These are phyloP conservation scores for Poeciliopsis infans DNA, from an alignment of 2,797 vertebrate genomes.

Conservation along the genomic window DNA sequence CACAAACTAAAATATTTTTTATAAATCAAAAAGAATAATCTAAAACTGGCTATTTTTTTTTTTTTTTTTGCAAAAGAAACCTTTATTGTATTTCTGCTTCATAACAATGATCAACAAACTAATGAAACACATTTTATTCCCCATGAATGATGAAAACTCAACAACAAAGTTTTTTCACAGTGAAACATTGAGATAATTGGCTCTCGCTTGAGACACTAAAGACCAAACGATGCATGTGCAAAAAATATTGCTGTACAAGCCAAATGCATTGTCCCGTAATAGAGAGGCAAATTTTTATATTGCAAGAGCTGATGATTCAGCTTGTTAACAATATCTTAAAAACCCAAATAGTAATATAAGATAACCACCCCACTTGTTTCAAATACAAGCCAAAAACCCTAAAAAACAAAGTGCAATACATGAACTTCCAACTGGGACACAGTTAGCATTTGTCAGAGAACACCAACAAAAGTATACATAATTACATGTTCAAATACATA, in stretches of 20 bases:
- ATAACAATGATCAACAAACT: constrained; percentile 34
- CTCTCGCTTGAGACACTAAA: constrained; percentile 14
- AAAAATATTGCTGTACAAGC: constrained; percentile 28
- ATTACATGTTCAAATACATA: no score
- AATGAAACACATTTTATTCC: constrained; percentile 30
- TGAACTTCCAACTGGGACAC: background rate
- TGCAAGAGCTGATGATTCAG: constrained; percentile 19
- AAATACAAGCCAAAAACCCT: constrained; percentile 13
- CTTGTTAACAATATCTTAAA: constrained; percentile 26
- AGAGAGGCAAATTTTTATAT: constrained; percentile 21
- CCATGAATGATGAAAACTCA: constrained; percentile 38
- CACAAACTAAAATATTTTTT: constrained; percentile 35
- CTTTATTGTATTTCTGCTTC: constrained; percentile 19
- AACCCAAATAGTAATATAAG: constrained; percentile 15
- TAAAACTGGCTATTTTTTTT: constrained; percentile 8
- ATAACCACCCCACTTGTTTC: background rate
- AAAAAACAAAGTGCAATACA: background rate
- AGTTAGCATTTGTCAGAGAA: background rate
- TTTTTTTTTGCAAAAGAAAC: constrained; percentile 24
- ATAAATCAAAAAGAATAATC: constrained; percentile 13
- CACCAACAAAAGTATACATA: background rate
- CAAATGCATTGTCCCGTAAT: constrained; percentile 12
- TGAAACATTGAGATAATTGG: constrained; percentile 34
- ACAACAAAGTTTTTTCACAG: constrained; percentile 22
- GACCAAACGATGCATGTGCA: constrained; percentile 32